phyloP scores from a whole-genome alignment of 2,888 invertebrate genomes.

The Pogonocherus hispidulus region DNA sequence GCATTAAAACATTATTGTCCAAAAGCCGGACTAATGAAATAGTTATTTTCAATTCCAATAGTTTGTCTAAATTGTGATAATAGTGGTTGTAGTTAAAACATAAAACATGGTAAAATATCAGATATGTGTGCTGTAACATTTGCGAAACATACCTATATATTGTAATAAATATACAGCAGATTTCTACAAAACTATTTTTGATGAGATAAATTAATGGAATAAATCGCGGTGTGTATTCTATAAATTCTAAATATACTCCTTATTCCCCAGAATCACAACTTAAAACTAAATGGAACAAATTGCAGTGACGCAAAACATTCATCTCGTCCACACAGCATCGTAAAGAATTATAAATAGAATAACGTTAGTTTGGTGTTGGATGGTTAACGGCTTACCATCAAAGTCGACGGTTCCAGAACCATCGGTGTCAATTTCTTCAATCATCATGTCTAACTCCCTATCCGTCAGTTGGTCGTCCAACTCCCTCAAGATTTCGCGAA shows the following conservation, averaged over 20 bases:
- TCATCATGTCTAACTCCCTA: slow-evolving; percentile 95
- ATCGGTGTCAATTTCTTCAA: slow-evolving; percentile 98
- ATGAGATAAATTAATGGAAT: slow-evolving; percentile 24
- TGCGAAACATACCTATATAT: no score
- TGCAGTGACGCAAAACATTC: slow-evolving; percentile 26
- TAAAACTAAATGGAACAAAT: slow-evolving; percentile 30
- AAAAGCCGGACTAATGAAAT: no score
- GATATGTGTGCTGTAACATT: no score
- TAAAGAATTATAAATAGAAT: slow-evolving; percentile 22
- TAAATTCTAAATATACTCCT: slow-evolving; percentile 15
- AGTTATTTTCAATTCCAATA: no score
- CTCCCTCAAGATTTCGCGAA: slow-evolving; percentile 95
- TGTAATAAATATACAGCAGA: background rate
- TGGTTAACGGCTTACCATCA: slow-evolving; percentile 81
- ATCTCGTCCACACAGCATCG: slow-evolving; percentile 1
- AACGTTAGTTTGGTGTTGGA: background rate
- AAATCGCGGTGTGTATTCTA: slow-evolving; percentile 15
- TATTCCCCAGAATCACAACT: slow-evolving; percentile 8
- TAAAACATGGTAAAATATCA: no score
- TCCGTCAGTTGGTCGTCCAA: slow-evolving; percentile 96
- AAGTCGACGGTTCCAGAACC: slow-evolving; percentile 99
- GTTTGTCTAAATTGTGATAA: no score
- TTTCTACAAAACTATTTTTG: slow-evolving; percentile 12
- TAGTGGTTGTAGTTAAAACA: no score
- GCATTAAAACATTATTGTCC: no score